Evolutionary conservation across 2,113 vertebrate genomes (phyloP), one percentile per base, ranked within the genome.

Genomic region (Eonycteris spelaea): DNA sequence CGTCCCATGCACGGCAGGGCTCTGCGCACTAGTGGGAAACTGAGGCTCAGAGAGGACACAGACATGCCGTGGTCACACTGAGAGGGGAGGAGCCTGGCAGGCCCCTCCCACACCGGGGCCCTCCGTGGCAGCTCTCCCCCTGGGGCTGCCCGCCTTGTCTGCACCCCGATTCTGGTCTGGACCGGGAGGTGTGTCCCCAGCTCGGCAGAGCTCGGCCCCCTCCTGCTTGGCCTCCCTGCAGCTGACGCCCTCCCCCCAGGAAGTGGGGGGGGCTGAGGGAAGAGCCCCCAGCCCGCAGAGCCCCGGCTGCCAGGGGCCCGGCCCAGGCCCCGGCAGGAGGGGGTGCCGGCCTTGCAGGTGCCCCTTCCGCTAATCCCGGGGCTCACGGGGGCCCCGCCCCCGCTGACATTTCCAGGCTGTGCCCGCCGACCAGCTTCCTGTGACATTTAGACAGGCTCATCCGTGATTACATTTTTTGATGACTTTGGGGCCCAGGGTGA

Each of bases 391-490:
- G 97, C 98, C 98, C 98, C 98, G 97, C 98, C 98, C 97, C 97
- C 98, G 78, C 98, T 99, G 99, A 99, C 99, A 99, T 99, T 99
- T 99, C 96, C 98, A 95, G 96, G 93, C 98, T 96, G 97, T 95
- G 74, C 86, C 96, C 97, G 92, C 97, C 94, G 96, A 96, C 98
- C 95, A 90, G 94, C 96, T 89, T 48, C 79, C 97, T 70, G 98
- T 99, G 98, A 98, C 98, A 98, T 98, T 98, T 98, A 98, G 96
- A 98, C 97, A 98, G 97, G 98, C 97, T 98, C 98, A 97, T 98
- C 96, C 95, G 95, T 93, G 26, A 45, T 40, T 35, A 38, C 73
- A 30, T 16, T 10, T 57, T 87, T 6, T 71, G 74, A 70, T 79
- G 84, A 97, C 98, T 97, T 88, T 93, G 83, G 82, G 65, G 94